These are phyloP conservation scores for Stichodactyla mertensii DNA, from an alignment of 64 coral and sea anemone genomes.

Conservation along the genomic window DNA sequence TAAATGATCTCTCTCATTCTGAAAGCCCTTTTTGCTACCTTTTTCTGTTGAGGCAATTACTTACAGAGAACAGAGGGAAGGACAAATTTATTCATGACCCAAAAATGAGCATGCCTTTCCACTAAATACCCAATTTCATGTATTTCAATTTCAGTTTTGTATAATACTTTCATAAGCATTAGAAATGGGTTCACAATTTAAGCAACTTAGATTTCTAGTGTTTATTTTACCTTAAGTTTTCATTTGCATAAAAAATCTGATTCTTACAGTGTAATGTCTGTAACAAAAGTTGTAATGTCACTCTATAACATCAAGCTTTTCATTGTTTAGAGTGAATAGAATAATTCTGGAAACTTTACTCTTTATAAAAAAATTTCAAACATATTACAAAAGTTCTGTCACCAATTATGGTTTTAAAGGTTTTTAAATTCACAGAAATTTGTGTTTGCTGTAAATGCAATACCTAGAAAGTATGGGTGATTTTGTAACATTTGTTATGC, in stretches of 20 bases:
- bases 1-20: constrained; percentile 15
- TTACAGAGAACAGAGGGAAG: neutral
- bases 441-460: constrained; percentile 25
- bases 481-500: constrained; percentile 32
- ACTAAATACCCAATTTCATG: constrained; percentile 22
- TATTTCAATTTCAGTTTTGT: constrained; percentile 8
- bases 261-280: constrained; percentile 32
- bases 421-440: constrained; percentile 44
- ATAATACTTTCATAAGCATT: too few species aligned
- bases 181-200: neutral
- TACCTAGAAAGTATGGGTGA: constrained; percentile 34
- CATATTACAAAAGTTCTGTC: constrained; percentile 7
- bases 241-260: constrained; percentile 1
- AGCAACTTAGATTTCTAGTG: constrained; percentile 27
- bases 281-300: constrained; percentile 9
- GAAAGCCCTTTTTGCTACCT: constrained; percentile 23
- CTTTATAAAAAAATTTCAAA: too few species aligned
- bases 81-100: constrained; percentile 20
- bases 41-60: neutral
- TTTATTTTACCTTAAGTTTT: constrained; percentile 26
- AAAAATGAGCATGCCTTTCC: constrained; percentile 29
- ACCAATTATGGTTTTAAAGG: constrained; percentile 41
- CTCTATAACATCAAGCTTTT: too few species aligned
- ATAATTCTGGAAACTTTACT: too few species aligned
- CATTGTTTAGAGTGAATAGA: too few species aligned